Evolutionary conservation across 2,797 vertebrate species (phyloP).

Genomic region (Ispidina lecontei): DNA sequence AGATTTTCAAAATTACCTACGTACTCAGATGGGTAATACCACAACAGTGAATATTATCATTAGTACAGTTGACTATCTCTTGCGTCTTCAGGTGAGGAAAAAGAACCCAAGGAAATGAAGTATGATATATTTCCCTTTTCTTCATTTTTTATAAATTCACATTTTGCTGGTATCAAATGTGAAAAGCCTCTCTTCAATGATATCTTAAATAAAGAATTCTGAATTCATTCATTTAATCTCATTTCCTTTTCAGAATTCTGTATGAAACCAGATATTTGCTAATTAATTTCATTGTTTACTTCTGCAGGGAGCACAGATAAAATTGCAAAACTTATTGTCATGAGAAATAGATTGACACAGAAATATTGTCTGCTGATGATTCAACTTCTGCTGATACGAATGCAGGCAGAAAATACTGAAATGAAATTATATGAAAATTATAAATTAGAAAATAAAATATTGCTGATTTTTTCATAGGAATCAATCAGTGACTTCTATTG

Average conservation of each 20-base stretch:
- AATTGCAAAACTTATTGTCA: background rate
- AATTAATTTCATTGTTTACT: background rate
- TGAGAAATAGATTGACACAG: background rate
- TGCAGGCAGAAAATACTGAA: background rate
- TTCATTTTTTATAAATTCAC: background rate
- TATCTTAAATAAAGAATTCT: background rate
- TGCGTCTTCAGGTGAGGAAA: conserved; percentile 91
- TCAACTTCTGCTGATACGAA: background rate
- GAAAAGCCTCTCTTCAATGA: background rate
- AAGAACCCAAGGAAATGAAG: background rate
- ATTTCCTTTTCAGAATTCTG: background rate
- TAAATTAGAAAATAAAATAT: background rate
- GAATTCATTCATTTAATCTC: background rate
- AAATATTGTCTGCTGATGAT: background rate
- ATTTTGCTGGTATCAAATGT: background rate
- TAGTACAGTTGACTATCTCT: conserved; percentile 96
- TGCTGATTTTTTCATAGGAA: conserved; percentile 82
- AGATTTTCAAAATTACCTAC: conserved; percentile 98
- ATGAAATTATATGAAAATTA: too few species aligned
- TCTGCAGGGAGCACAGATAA: background rate
- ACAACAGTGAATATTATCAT: conserved; percentile 99
- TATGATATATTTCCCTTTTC: background rate
- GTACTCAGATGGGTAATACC: conserved; percentile 98
- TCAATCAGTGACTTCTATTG: conserved; percentile 99
- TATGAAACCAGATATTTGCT: background rate